A percentile compares a stretch with the other conserved stretches of the same genome.
phyloP scores from a whole-genome alignment of 2,888 invertebrate species.

The Lepidocyrtinus sp. region DNA sequence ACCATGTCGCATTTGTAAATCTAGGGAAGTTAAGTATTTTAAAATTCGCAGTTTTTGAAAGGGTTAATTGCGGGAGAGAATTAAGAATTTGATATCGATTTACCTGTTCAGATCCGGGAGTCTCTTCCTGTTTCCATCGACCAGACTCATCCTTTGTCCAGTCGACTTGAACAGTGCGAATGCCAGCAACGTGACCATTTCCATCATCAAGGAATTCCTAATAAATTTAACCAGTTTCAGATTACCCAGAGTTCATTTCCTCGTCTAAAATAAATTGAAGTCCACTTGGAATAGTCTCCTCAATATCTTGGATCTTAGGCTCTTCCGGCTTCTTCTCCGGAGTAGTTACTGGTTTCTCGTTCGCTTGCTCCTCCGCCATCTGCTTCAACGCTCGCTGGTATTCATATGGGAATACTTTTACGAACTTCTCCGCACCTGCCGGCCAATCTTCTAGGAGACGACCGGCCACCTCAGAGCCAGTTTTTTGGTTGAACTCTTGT shows the following conservation, averaged over 20 bases:
- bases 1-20: constrained; percentile 91
- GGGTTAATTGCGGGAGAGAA: neutral
- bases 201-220: constrained; percentile 93
- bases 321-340: constrained; percentile 62
- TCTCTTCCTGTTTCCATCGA: constrained; percentile 94
- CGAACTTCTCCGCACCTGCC: constrained; percentile 82
- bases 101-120: constrained; percentile 83
- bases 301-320: constrained; percentile 83
- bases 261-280: too few species aligned
- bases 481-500: constrained; percentile 88
- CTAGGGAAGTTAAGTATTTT: constrained; percentile 70
- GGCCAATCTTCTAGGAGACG: constrained; percentile 87
- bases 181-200: constrained; percentile 84
- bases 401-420: constrained; percentile 82
- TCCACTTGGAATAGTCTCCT: constrained; percentile 90
- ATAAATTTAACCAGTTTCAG: constrained; percentile 74
- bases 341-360: constrained; percentile 71
- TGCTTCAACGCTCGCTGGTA: constrained; percentile 91
- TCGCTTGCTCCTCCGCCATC: constrained; percentile 74
- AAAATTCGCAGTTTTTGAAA: neutral
- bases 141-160: constrained; percentile 93
- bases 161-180: constrained; percentile 90
- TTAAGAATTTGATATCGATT: neutral
- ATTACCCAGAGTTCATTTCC: constrained; percentile 95
- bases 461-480: constrained; percentile 89